Base-by-base conservation (phyloP, 2,797 vertebrate species). In the Propithecus perrieri region DNA sequence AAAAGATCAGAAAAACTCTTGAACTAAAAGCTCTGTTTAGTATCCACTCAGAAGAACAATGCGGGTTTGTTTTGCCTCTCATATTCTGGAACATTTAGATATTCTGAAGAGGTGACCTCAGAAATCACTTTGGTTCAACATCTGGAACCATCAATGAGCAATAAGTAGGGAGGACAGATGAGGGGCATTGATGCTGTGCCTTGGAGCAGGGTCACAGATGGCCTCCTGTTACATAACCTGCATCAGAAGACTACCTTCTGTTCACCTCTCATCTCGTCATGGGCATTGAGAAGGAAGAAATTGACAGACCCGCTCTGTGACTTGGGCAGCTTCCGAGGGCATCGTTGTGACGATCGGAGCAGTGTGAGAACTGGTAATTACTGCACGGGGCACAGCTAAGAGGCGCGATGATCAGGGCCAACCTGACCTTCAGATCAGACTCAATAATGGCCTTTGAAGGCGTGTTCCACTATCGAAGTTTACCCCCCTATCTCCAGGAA, bases 401-500 rank as follows among this genome's bases (percentile, higher is more conserved):
- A 93, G 89, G 38, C 72, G 67, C 71, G 76, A 95, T 26, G 72
- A 94, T 71, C 86, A n/a, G 41, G 87, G 35, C 57, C 67, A 95
- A 93, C 38, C 57, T 92, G 79, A 89, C 69, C 90, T 94, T 93
- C 91, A 97, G 96, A 96, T 89, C 93, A 87, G 86, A 79, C 71
- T 95, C 28, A 4, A 83, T 83, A 89, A 89, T 53, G 91, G 91
- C 80, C 84, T 94, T 94, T 53, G 65, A 96, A 94, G 86, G 33
- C 33, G 4, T 50, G 22, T 93, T 96, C 87, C 7, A 18, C 87
- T 92, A 38, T 95, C 92, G 79, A 95, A 90, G 94, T 81, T 65
- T 30, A 83, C 81, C 65, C 85, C 97, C 87, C 90, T 67, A 71
- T 75, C 94, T 92, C 92, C 90, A 65, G 90, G 92, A 94, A 90